phyloP scores from a whole-genome alignment of 2,113 vertebrate species.

The Pelobates fuscus region DNA sequence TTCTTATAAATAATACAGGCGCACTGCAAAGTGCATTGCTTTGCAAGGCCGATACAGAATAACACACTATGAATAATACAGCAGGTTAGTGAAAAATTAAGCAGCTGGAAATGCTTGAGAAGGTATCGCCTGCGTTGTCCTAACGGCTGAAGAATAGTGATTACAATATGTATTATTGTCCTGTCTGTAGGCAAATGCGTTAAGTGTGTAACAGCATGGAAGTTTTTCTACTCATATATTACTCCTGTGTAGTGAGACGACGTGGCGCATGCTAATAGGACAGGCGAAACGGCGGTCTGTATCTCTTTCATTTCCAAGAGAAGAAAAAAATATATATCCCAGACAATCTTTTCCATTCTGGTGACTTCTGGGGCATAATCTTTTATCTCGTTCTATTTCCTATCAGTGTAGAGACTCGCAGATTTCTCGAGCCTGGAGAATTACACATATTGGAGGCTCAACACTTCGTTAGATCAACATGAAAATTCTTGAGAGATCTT shows the following conservation, averaged over 20 bases:
- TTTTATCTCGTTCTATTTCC: background rate
- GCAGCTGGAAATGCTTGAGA: conserved; percentile 82
- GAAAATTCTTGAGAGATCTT: no score
- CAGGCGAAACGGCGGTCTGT: background rate
- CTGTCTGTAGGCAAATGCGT: conserved; percentile 78
- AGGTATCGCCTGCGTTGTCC: conserved; percentile 75
- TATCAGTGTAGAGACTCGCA: background rate
- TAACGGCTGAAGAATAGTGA: conserved; percentile 78
- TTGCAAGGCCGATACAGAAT: conserved; percentile 77
- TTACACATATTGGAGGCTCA: no score
- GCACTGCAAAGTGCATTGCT: conserved; percentile 78
- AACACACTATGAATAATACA: conserved; percentile 92
- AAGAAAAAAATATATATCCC: background rate
- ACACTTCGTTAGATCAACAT: no score
- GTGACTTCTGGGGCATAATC: background rate
- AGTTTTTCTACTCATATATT: conserved; percentile 57
- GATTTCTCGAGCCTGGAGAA: background rate
- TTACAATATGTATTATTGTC: conserved; percentile 82
- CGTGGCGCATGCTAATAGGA: background rate
- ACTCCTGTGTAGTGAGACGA: background rate
- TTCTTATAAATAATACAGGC: conserved; percentile 89
- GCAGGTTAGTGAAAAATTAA: conserved; percentile 89
- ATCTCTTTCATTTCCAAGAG: background rate
- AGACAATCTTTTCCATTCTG: background rate
- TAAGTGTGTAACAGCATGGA: conserved; percentile 76